Base-by-base conservation (phyloP, 2,797 vertebrate genomes). In the Mormyrops boulengeri region DNA sequence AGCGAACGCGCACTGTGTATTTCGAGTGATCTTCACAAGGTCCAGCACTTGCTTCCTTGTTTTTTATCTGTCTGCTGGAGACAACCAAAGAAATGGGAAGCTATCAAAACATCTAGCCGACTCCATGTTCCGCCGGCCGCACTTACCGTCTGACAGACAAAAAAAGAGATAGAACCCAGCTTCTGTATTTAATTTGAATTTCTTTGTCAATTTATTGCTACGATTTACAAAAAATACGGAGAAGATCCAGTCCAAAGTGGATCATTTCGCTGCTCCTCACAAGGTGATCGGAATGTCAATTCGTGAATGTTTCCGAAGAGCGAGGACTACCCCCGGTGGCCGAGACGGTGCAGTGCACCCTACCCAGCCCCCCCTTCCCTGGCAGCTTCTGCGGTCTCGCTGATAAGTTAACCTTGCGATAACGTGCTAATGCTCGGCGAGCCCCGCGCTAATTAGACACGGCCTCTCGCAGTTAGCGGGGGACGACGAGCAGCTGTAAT, bases 321-420 rank as follows among this genome's bases (percentile, higher is more conserved):
- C 95, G 95, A 96, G 95, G 91, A 92, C 95, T 94, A 95, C 96
- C 95, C 95, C 96, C 95, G 93, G 94, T 96, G 96, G 95, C 92
- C 49, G 69, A 34, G 2, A 44, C 82, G 91, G 91, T 90, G 90
- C 90, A 92, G 91, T 95, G 94, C 95, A 95, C 86, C 87, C 8
- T 89, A 90, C 93, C 50, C 85, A 50, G 26, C 53, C 82, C 94
- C 92, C 92, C 91, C 93, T 94, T 92, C 92, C 94, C 94, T 94
- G 94, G 95, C 94, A 94, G 95, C 94, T 93, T 94, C 94, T 94
- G 94, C 92, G 93, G 94, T 93, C 93, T 94, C 94, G 93, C 94
- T 95, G 94, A 95, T 95, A 95, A 95, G 95, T 95, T 96, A 95
- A 96, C 95, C 95, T 95, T 95, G 95, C 95, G 95, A 96, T 96